phyloP scores from a whole-genome alignment of 2,113 vertebrate species.

The Antennarius striatus region DNA sequence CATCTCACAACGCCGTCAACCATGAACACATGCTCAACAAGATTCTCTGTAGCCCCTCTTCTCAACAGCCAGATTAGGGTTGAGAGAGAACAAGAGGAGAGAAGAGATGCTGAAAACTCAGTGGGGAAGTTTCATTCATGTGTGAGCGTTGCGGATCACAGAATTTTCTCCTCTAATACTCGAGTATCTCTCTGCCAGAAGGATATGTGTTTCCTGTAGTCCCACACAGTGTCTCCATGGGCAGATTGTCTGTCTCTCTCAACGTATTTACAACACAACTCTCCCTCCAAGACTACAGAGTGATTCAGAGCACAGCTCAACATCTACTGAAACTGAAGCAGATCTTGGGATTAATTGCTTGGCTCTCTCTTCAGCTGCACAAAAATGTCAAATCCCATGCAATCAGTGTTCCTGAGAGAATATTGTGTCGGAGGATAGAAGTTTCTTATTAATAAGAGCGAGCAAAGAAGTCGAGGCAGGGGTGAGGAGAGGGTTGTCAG shows the following conservation, averaged over 20 bases:
- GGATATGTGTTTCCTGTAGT: constrained; percentile 58
- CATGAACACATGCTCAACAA: constrained; percentile 73
- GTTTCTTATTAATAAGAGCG: constrained; percentile 69
- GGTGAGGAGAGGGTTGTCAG: constrained; percentile 18
- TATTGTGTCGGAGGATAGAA: constrained; percentile 42
- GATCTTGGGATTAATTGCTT: constrained; percentile 72
- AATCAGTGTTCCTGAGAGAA: constrained; percentile 47
- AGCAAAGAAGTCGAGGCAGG: constrained; percentile 25
- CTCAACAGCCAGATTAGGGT: constrained; percentile 72
- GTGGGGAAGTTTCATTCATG: constrained; percentile 69
- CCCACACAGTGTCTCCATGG: constrained; percentile 51
- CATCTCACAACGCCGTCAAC: constrained; percentile 72
- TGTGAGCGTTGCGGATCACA: constrained; percentile 70
- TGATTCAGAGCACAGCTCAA: constrained; percentile 53
- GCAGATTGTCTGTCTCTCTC: constrained; percentile 61
- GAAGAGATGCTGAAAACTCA: constrained; percentile 54
- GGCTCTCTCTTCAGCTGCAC: constrained; percentile 50
- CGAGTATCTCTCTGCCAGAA: constrained; percentile 55
- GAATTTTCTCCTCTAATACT: constrained; percentile 64
- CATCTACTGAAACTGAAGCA: constrained; percentile 60
- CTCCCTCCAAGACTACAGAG: constrained; percentile 61
- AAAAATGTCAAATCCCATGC: constrained; percentile 59
- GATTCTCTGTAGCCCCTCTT: constrained; percentile 68
- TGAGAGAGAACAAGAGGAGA: constrained; percentile 29
- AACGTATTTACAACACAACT: constrained; percentile 54